Percentiles rank a stretch among this genome's conserved stretches.
phyloP scores from a whole-genome alignment of 2,113 vertebrate genomes.

The Epinephelus lanceolatus region DNA sequence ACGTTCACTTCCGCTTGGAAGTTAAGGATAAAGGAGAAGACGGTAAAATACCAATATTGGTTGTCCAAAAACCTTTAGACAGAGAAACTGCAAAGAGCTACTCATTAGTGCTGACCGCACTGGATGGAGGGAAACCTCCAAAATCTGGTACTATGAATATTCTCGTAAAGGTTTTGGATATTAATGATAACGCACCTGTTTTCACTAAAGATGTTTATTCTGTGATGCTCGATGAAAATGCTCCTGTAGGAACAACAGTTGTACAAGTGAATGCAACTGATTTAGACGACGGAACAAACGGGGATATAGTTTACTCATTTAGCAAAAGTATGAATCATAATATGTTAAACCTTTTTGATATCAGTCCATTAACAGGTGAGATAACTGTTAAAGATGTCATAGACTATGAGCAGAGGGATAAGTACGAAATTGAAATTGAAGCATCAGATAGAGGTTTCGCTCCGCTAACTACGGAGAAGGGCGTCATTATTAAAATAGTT shows the following conservation, averaged over 20 bases:
- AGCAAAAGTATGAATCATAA: slow-evolving; percentile 52
- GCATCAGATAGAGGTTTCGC: slow-evolving; percentile 67
- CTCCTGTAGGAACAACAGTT: slow-evolving; percentile 63
- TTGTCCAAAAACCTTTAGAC: slow-evolving; percentile 70
- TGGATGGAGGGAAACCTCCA: slow-evolving; percentile 73
- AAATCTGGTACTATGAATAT: slow-evolving; percentile 64
- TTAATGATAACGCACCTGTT: slow-evolving; percentile 75
- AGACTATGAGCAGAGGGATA: slow-evolving; percentile 73
- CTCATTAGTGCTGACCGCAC: slow-evolving; percentile 67
- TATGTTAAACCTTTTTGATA: slow-evolving; percentile 58
- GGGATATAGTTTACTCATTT: slow-evolving; percentile 76
- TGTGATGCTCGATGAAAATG: slow-evolving; percentile 52
- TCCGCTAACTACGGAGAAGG: slow-evolving; percentile 58
- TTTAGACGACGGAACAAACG: slow-evolving; percentile 76
- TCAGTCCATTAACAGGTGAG: slow-evolving; percentile 66
- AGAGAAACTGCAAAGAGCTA: slow-evolving; percentile 62
- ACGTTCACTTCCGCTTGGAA: slow-evolving; percentile 72
- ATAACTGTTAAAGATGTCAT: slow-evolving; percentile 65
- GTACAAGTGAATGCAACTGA: slow-evolving; percentile 80
- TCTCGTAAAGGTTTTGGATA: slow-evolving; percentile 56
- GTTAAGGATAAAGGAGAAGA: slow-evolving; percentile 46
- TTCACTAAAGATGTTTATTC: slow-evolving; percentile 69
- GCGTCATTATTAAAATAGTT: slow-evolving; percentile 58
- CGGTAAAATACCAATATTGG: slow-evolving; percentile 64
- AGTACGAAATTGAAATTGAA: slow-evolving; percentile 78